These are phyloP conservation scores for Griposia aprilina DNA, from an alignment of 2,888 invertebrate species.

Conservation along the genomic window DNA sequence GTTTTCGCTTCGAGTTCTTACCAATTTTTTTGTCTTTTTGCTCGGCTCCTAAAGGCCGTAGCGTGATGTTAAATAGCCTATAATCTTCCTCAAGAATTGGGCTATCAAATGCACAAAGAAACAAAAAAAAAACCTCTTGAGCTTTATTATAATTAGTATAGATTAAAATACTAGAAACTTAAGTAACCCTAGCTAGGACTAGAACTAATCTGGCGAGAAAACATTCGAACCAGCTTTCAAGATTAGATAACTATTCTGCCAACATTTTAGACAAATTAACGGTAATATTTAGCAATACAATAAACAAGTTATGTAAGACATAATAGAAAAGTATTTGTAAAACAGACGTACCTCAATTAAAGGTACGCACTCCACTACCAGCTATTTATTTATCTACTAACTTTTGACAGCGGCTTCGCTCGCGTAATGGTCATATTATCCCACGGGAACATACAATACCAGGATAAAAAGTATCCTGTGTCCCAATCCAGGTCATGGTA, in stretches of 20 bases:
- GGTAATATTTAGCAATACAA: conserved; percentile 18
- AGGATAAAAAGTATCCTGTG: background rate
- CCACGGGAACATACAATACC: background rate
- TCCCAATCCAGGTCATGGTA: background rate
- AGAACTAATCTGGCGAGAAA: background rate
- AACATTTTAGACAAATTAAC: conserved; percentile 11
- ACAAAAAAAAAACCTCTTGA: too few species aligned
- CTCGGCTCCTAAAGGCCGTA: too few species aligned
- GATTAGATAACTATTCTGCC: conserved; percentile 13
- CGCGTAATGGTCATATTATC: too few species aligned
- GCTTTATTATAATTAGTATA: too few species aligned
- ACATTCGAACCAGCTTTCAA: background rate
- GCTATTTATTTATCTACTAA: background rate
- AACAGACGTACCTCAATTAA: background rate
- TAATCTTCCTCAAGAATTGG: too few species aligned
- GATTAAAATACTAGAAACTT: background rate
- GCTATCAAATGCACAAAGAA: too few species aligned
- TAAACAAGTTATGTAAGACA: conserved; percentile 24
- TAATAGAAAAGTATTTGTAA: conserved; percentile 31
- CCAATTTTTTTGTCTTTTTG: too few species aligned
- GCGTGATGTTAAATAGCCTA: too few species aligned
- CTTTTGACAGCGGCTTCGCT: background rate
- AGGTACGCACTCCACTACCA: conserved; percentile 23
- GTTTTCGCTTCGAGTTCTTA: too few species aligned
- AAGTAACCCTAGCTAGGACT: background rate